phyloP scores from a whole-genome alignment of 2,888 invertebrate species.

The Orthosia incerta region DNA sequence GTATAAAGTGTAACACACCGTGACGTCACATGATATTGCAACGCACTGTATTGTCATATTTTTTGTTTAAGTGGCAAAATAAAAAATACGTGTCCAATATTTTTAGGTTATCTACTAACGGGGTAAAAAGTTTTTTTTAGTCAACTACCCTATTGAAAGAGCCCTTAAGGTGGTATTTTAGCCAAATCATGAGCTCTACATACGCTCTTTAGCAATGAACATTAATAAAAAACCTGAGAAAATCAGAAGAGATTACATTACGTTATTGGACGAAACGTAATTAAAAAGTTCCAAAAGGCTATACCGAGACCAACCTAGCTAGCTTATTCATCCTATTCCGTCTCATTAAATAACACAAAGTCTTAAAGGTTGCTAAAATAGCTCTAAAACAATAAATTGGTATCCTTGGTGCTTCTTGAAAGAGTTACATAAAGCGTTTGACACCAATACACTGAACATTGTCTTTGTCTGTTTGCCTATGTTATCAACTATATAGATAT shows the following conservation, averaged over 20 bases:
- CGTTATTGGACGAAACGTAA: neutral
- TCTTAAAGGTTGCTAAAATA: neutral
- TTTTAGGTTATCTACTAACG: too few relatives aligned
- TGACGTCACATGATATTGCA: too few relatives aligned
- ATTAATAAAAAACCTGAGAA: neutral
- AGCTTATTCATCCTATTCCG: too few relatives aligned
- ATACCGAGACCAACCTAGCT: neutral
- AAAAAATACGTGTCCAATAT: too few relatives aligned
- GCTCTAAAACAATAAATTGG: neutral
- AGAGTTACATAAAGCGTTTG: conserved; percentile 2
- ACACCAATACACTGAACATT: conserved; percentile 26
- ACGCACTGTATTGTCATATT: too few relatives aligned
- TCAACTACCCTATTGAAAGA: too few relatives aligned
- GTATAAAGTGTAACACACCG: too few relatives aligned
- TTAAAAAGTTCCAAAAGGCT: neutral
- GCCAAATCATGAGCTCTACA: neutral
- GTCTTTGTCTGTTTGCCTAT: conserved; percentile 24
- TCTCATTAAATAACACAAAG: neutral
- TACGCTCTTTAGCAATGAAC: neutral
- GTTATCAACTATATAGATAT: conserved; percentile 50
- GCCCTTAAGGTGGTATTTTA: too few relatives aligned
- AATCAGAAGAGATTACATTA: neutral
- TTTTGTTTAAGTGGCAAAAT: too few relatives aligned
- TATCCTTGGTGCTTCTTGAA: neutral
- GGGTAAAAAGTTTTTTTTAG: too few relatives aligned